Evolutionary conservation across 2,888 invertebrate genomes (phyloP), one percentile per base, ranked within the genome.

Genomic region (Perizoma flavofasciatum): DNA sequence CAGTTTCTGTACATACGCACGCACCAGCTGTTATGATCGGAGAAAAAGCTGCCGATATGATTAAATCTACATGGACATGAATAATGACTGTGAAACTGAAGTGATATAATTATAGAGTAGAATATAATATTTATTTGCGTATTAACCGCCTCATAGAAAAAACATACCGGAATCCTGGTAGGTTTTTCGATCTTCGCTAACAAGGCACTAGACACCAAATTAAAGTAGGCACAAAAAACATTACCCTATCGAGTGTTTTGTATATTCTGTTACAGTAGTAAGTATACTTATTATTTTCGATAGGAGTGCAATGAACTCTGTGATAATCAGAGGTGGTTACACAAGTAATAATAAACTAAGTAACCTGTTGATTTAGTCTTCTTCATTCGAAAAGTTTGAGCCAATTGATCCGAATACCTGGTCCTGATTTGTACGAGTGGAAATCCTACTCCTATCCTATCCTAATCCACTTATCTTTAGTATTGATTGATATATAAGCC

Each of bases 21-120:
- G 93, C 90, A 0, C 93, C 93, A 0, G 92, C 92, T 3, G 89
- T 92, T 22, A 93, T 93, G 93, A 93, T 93, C 57, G 93, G 88
- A 9, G 93, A 93, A 71, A 93, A 93, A 69, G 93, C 90, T 7
- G 90, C 93, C 5, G 93, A 93, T 69, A 85, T 93, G 85, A 92
- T 93, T 48, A 93, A 91, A 73, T 74, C 82, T 53, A 85, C 89
- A 56, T 87, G 92, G 92, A 82, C 49, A 39, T 62, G 59, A 55
- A 43, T n/a, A n/a, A 52, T 55, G 11, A 35, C 6, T 49, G 34
- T 34, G 11, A 32, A 33, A 34, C 2, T n/a, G 5, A 44, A 44
- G 33, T 56, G 22, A 53, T 46, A 41, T 53, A 40, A 45, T 41
- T 35, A 44, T 49, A 39, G 39, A 6, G 5, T 10, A 6, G 1